phyloP scores from a whole-genome alignment of 2,888 invertebrate genomes.

The Drosophila neutralis region DNA sequence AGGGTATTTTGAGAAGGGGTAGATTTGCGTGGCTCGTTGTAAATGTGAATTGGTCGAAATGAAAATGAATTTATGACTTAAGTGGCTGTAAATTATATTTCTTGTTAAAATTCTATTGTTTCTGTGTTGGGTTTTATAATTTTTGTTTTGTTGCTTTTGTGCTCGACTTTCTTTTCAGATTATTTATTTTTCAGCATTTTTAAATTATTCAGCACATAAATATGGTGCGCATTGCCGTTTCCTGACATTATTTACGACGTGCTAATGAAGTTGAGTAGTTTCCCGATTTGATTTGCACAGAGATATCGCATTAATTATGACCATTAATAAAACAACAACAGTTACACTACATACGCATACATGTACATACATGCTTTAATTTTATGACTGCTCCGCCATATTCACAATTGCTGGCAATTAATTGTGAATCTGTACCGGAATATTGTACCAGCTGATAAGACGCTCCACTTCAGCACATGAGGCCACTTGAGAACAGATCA shows the following conservation, averaged over 20 bases:
- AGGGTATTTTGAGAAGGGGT: conserved; percentile 34
- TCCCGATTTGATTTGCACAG: conserved; percentile 52
- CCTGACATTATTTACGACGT: conserved; percentile 61
- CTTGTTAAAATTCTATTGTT: conserved; percentile 82
- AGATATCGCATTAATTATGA: conserved; percentile 51
- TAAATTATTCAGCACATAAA: conserved; percentile 64
- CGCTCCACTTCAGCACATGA: conserved; percentile 45
- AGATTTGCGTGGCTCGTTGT: conserved; percentile 59
- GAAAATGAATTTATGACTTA: conserved; percentile 83
- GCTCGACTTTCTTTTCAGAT: conserved; percentile 61
- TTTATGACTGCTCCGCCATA: conserved; percentile 21
- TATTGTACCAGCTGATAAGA: conserved; percentile 46
- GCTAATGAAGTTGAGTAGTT: conserved; percentile 58
- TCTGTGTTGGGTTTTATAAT: conserved; percentile 49
- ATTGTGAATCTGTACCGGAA: conserved; percentile 64
- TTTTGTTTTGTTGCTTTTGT: conserved; percentile 45
- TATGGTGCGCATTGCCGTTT: conserved; percentile 41
- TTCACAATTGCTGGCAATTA: conserved; percentile 62
- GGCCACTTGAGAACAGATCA: conserved; percentile 61
- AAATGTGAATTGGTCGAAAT: conserved; percentile 81
- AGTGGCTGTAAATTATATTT: conserved; percentile 82
- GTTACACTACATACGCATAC: conserved; percentile 1
- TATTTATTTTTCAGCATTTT: conserved; percentile 44
- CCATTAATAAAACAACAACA: conserved; percentile 28
- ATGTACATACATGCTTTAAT: not conserved